A percentile compares a stretch with the other conserved stretches of the same genome.
These are phyloP conservation scores for Poicephalus meyeri DNA, from an alignment of 2,113 vertebrate species.

Conservation along the genomic window DNA sequence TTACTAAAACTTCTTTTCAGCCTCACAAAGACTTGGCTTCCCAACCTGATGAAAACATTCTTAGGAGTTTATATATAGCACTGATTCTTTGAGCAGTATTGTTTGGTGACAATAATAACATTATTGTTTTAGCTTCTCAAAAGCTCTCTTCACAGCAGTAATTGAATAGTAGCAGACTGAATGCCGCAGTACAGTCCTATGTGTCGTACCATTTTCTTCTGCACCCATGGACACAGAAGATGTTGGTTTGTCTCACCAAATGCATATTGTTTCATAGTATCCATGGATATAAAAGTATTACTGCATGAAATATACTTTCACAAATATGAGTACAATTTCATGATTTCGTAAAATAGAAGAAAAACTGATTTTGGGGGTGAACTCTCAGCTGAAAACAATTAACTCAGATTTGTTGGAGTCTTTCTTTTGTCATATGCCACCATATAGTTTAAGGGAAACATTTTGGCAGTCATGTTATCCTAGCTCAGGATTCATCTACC, in stretches of 20 bases:
- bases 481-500: background rate
- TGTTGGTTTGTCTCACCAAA: background rate
- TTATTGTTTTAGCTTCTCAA: slow-evolving; percentile 75
- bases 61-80: slow-evolving; percentile 73
- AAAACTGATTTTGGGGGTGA: background rate
- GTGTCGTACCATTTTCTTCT: slow-evolving; percentile 18
- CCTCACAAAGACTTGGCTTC: slow-evolving; percentile 69
- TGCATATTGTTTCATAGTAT: background rate
- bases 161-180: slow-evolving; percentile 39
- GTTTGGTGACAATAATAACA: slow-evolving; percentile 73
- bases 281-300: background rate
- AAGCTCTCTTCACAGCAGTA: slow-evolving; percentile 64
- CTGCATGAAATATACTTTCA: background rate
- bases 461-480: background rate
- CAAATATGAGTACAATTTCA: background rate
- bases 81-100: slow-evolving; percentile 67
- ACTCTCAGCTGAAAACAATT: background rate
- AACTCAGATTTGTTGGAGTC: background rate
- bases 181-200: background rate
- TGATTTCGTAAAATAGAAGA: background rate
- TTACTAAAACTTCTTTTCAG: slow-evolving; percentile 66
- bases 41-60: slow-evolving; percentile 72
- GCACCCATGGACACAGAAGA: background rate
- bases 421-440: background rate
- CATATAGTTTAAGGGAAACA: background rate